A percentile compares a stretch with the other conserved stretches of the same genome.
Conservation (phyloP, 1,140 invertebrate species). For the Pararge aegeria region DNA sequence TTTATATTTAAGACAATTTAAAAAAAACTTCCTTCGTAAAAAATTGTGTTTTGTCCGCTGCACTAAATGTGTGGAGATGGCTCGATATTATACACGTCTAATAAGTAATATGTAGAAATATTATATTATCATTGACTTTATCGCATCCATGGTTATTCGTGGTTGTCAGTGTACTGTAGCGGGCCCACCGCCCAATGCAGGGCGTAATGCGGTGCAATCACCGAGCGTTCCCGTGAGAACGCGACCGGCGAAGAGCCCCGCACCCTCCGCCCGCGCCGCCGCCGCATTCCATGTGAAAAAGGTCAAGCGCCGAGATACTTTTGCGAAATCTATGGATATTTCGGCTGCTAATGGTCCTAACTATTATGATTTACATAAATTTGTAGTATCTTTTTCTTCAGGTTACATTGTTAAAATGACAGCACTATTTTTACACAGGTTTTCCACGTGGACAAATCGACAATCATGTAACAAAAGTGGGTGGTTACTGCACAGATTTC, state of each 20-base stretch:
- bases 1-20: no score
- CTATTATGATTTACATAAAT: no score
- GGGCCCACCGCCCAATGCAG: constrained; percentile 40
- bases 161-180: constrained; percentile 37
- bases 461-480: no score
- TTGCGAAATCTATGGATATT: constrained; percentile 34
- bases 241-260: constrained; percentile 32
- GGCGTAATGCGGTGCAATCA: constrained; percentile 67
- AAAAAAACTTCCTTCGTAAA: no score
- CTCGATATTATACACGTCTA: no score
- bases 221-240: constrained; percentile 75
- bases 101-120: constrained; percentile 1
- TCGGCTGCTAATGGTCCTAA: neutral
- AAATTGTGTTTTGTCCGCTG: no score
- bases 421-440: no score
- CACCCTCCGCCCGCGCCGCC: neutral
- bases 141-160: constrained; percentile 38
- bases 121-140: constrained; percentile 18
- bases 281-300: constrained; percentile 47
- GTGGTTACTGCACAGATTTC: no score
- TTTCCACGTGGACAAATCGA: no score
- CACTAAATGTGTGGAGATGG: no score
- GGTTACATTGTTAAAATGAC: no score
- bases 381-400: no score
- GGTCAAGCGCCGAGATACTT: constrained; percentile 52